Percentiles rank a stretch among this genome's conserved stretches.
Evolutionary conservation across 2,888 invertebrate genomes (phyloP).

Genomic region (Sisyra terminalis): DNA sequence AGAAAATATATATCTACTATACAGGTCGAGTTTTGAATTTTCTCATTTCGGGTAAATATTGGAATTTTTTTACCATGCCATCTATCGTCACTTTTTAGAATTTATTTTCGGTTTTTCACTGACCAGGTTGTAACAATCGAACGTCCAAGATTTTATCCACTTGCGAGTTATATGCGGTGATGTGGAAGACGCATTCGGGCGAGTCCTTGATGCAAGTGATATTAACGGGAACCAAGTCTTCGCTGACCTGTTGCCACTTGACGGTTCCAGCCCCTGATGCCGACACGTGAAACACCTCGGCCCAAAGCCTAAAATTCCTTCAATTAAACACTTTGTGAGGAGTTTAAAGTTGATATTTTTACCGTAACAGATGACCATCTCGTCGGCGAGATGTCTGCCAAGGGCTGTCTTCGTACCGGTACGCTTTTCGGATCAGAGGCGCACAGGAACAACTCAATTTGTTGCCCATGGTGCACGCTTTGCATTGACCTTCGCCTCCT

Average conservation of each 20-base stretch:
- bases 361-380: conserved; percentile 82
- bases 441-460: conserved; percentile 95
- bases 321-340: not conserved
- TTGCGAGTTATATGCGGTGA: conserved; percentile 97
- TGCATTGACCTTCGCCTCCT: conserved; percentile 38
- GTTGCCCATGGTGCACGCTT: conserved; percentile 79
- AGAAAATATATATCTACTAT: no score
- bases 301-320: conserved; percentile 87
- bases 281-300: conserved; percentile 95
- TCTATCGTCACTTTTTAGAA: no score
- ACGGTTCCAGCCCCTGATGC: conserved; percentile 84
- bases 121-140: conserved; percentile 91
- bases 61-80: no score
- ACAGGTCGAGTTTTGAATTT: no score
- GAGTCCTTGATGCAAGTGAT: conserved; percentile 95
- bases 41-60: no score
- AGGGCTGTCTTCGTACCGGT: conserved; percentile 91
- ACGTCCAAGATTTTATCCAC: conserved; percentile 98
- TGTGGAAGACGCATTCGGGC: conserved; percentile 93
- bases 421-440: conserved; percentile 89
- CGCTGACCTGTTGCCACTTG: conserved; percentile 96
- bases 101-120: conserved; percentile 18
- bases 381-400: conserved; percentile 78
- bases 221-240: conserved; percentile 95
- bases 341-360: conserved; percentile 14